Percentiles rank a stretch among this genome's conserved stretches.
phyloP scores from a whole-genome alignment of 2,888 invertebrate genomes.

The Lottia gigantea region DNA sequence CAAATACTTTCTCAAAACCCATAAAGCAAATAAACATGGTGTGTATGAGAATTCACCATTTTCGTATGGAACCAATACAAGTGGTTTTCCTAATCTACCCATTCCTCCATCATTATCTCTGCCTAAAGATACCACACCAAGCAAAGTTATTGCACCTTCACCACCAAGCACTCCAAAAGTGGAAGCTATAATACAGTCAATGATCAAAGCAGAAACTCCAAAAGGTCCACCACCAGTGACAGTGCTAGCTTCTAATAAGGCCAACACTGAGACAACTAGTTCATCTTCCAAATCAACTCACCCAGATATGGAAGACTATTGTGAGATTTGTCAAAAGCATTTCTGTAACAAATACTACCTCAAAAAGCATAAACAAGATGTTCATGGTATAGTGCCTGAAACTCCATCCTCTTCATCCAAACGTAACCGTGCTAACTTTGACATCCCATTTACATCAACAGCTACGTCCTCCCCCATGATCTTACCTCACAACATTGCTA shows the following conservation, averaged over 20 bases:
- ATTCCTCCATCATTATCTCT: slow-evolving; percentile 39
- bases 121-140: slow-evolving; percentile 26
- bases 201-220: slow-evolving; percentile 14
- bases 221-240: slow-evolving; percentile 16
- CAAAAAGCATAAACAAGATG: slow-evolving; percentile 69
- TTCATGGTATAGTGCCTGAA: slow-evolving; percentile 67
- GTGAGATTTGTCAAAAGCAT: slow-evolving; percentile 69
- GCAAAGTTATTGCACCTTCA: slow-evolving; percentile 35
- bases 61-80: slow-evolving; percentile 1
- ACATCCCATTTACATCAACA: slow-evolving; percentile 45
- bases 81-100: slow-evolving; percentile 21
- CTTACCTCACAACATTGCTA: slow-evolving; percentile 58
- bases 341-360: slow-evolving; percentile 71
- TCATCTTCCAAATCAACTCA: slow-evolving; percentile 22
- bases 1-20: slow-evolving; percentile 97
- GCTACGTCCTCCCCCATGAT: slow-evolving; percentile 46
- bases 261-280: slow-evolving; percentile 13
- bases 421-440: slow-evolving; percentile 32
- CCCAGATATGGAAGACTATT: slow-evolving; percentile 67
- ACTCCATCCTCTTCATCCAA: slow-evolving; percentile 41
- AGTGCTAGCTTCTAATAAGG: slow-evolving; percentile 14
- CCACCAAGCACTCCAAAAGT: slow-evolving; percentile 37
- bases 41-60: slow-evolving; percentile 71
- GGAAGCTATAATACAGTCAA: slow-evolving; percentile 12
- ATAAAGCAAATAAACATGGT: slow-evolving; percentile 97